Base-by-base conservation (phyloP, 1,140 invertebrate species). In the Brachionus manjavacas region DNA sequence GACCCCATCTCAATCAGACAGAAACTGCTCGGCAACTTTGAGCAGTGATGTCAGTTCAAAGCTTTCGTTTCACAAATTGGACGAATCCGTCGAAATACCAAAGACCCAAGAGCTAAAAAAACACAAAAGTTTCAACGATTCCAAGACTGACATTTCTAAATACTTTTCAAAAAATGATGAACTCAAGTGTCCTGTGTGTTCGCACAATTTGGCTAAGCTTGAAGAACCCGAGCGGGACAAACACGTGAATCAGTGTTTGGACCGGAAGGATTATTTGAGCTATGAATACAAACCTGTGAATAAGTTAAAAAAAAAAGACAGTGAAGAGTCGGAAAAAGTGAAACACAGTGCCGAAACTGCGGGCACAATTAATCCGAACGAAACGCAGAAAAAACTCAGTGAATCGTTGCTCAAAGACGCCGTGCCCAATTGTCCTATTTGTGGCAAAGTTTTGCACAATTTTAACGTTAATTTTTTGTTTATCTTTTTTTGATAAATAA, bases 391-490 rank as follows among this genome's bases (percentile, higher is more conserved):
- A 41, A 72, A 72, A 16, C 16, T 43, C 20, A 72, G 16, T 9
- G 68, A 72, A 41, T 72, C 68, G n/a, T 72, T 72, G n/a, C 68
- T 68, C 43, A 68, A 81, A 66, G 79, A 81, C 25, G 52, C 41
- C 8, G 52, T 81, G 14, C 79, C 79, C 11, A 81, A 81, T 46
- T 81, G 79, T 66, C 79, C 79, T 4, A 81, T 81, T 28, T 81
- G 79, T 68, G 79, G 79, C 16, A 81, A 81, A 81, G 64, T 68
- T 60, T 68, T 81, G 35, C 79, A 81, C 35, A 64, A 60, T 35
- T 68, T 64, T 41, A 81, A 81, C 46, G 79, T 81, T 49, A 49
- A 76, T 49, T 11, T 76, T 76, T 46, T 49, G 11, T 76, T 49
- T 60, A 60, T 60, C 16, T 25, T 76, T 25, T 25, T 76, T 76